Base-by-base conservation (phyloP, 2,888 invertebrate genomes). In the Arrhopalites spinosus region DNA sequence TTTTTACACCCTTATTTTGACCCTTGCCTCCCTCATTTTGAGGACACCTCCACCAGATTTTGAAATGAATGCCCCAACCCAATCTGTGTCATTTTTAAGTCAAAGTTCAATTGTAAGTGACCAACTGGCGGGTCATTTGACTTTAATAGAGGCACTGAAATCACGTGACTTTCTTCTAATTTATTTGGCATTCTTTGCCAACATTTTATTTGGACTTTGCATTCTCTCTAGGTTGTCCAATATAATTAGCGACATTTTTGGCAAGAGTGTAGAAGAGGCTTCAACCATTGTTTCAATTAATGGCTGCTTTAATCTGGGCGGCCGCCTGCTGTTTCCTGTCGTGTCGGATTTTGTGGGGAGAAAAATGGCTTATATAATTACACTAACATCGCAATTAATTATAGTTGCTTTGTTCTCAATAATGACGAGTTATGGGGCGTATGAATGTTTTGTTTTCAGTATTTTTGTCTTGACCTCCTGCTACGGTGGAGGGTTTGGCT, bases 291-390 rank as follows among this genome's bases (percentile, higher is more conserved):
- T 81, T 0, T 75, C 80, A 3, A 78, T 81, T 1, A 81, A 81
- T 30, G 81, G 81, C 0, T 80, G 80, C 0, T 80, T 81, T n/a
- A 81, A 81, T 70, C 71, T 81, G 25, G 79, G 77, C 17, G 81
- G 81, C 50, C 77, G 81, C 7, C 56, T 81, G 13, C 2, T 79
- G 8, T 79, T 80, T 47, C 77, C 80, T 0, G 76, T 78, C 15
- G 7, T 77, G 0, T 81, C 80, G 0, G 81, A 81, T 68, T 80
- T 77, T 47, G 67, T 81, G 30, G 81, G 81, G 45, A 47, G 80
- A n/a, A 81, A 80, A 61, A 78, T 78, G 43, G 78, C 77, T 66
- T 81, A 77, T 47, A 17, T 77, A 5, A 74, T 80, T 13, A 78
- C 80, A 77, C 74, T 80, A 13, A 78, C 78, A 0, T 63, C 73